phyloP scores from a whole-genome alignment of 2,888 invertebrate species.

The Lepeophtheirus nordmannii region DNA sequence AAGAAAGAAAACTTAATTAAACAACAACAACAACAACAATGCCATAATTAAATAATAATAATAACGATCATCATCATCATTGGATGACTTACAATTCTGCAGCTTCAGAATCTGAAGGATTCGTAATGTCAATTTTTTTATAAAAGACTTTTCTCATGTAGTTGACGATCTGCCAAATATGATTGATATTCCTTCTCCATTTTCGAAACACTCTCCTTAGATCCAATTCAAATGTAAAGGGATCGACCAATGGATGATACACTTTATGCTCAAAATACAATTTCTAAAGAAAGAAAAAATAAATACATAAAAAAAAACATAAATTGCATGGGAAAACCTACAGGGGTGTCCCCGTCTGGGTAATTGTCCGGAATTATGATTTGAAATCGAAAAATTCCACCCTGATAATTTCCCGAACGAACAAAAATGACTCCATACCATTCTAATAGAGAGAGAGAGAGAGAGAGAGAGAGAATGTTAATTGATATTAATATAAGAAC shows the following conservation, averaged over 20 bases:
- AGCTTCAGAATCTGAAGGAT: conserved; percentile 14
- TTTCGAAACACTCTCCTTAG: conserved; percentile 58
- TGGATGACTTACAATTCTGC: conserved; percentile 43
- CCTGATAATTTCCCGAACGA: conserved; percentile 69
- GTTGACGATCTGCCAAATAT: conserved; percentile 75
- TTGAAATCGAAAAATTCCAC: conserved; percentile 69
- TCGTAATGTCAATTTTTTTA: conserved; percentile 36
- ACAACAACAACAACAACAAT: too few species aligned
- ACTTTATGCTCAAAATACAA: conserved; percentile 66
- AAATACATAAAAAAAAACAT: conserved; percentile 18
- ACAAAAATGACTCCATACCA: conserved; percentile 86
- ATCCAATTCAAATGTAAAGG: conserved; percentile 58
- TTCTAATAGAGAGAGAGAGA: too few species aligned
- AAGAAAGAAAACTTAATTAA: too few species aligned
- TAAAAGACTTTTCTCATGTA: conserved; percentile 65
- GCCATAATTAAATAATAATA: too few species aligned
- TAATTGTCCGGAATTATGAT: conserved; percentile 70
- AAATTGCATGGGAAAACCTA: conserved; percentile 43
- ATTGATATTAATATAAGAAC: background rate
- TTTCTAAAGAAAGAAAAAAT: conserved; percentile 47
- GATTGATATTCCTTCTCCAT: conserved; percentile 67
- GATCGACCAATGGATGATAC: conserved; percentile 70
- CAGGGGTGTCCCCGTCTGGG: conserved; percentile 68
- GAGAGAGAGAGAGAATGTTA: conserved; percentile 27
- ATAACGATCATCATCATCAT: too few species aligned